A percentile compares a stretch with the other conserved stretches of the same genome.
These are phyloP conservation scores for Dufourea novaeangliae DNA, from an alignment of 1,140 invertebrate genomes.

Conservation along the genomic window DNA sequence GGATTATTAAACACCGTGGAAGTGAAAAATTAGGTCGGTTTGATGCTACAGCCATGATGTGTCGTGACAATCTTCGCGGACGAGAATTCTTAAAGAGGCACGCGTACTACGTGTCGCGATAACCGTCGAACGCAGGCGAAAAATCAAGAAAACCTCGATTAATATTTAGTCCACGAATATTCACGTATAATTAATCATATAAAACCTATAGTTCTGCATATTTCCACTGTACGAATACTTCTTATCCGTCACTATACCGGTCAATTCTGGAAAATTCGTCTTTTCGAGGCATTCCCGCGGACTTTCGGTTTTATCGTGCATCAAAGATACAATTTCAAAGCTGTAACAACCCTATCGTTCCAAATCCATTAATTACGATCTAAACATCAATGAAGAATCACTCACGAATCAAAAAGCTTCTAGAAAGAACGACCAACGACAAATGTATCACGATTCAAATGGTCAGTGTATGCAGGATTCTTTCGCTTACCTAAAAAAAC, in stretches of 20 bases:
- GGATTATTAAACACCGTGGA: slow-evolving; percentile 2
- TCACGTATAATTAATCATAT: no score
- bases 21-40: slow-evolving; percentile 23
- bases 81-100: slow-evolving; percentile 14
- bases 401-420: no score
- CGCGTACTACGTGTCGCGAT: no score
- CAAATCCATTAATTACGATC: no score
- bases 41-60: not conserved
- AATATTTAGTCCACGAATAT: no score
- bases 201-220: no score
- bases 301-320: not conserved
- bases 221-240: no score
- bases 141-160: no score
- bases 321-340: not conserved
- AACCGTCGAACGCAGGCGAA: no score
- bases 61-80: not conserved
- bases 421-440: not conserved
- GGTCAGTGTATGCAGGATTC: not conserved
- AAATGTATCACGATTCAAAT: not conserved
- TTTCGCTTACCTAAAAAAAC: slow-evolving; percentile 22
- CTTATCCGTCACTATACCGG: no score
- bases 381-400: no score
- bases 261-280: no score
- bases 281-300: not conserved
- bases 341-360: not conserved